Base-by-base conservation (phyloP, 2,888 invertebrate species). In the Leptarthrus brevirostris region DNA sequence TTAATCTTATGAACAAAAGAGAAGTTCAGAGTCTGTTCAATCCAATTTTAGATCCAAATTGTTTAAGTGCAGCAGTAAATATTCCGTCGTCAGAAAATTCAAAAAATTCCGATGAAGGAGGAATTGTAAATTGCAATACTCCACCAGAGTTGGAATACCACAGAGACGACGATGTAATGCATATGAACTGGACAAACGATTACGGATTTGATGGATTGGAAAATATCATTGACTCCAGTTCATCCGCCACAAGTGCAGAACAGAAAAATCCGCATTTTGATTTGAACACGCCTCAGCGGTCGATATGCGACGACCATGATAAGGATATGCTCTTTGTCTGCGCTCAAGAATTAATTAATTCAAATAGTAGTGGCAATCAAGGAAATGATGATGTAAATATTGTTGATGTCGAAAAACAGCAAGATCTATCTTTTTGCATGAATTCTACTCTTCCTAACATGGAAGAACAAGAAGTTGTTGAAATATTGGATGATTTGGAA, bases 1-100 rank as follows among this genome's bases (percentile, higher is more conserved):
- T 85, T 12, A 85, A 85, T 78, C 78, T 85, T 34, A 83, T 85
- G 83, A 83, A 84, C 47, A 81, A 83, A 72, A 84, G 81, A 71
- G 83, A 85, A 66, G 84, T 85, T 18, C 82, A 83, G 77, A 83
- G 83, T 74, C 75, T 84, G 10, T 83, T 84, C 58, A 83, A 82
- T 14, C 83, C 84, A 0, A 79, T 83, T 75, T 78, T 82, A 14
- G 82, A 82, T 20, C 77, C 77, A 61, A 66, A 44, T 26, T 22
- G 18, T 22, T 1, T 36, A 14, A 66, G 73, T 0, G 74, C 74
- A 47, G 22, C 14, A n/a, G 26, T 75, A n/a, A 72, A 73, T 1
- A 75, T 75, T 10, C 64, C 73, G 22, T 78, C 78, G 0, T 78
- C 78, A 5, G 79, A 78, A 34, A 78, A 78, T 53, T 79, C 78